Evolutionary conservation across 2,888 invertebrate genomes (phyloP), one percentile per base, ranked within the genome.

Genomic region (Drosophila bunnanda): DNA sequence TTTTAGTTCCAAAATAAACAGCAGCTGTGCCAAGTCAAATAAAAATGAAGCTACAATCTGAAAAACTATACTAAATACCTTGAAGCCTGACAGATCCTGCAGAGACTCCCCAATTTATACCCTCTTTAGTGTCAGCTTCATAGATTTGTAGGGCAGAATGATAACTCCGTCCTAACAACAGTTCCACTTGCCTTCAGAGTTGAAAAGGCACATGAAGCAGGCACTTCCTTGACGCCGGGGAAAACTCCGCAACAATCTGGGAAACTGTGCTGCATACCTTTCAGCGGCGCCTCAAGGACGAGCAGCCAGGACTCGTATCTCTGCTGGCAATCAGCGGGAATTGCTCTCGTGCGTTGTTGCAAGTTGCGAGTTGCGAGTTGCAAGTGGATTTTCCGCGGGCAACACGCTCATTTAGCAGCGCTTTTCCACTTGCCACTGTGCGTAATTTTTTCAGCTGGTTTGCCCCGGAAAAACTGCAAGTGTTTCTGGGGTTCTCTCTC

Each of bases 371-470:
- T n/a, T 53, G 59, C 70, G 43, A 28, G 43, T 32, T 17, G 58
- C 30, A 30, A 43, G 28, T 43, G 30, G 68, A 30, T 34, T 34
- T 62, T 58, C 43, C 56, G 55, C 46, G 52, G 75, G 78, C 64
- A 53, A 79, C 75, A 87, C 67, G 79, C 88, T 82, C 82, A 82
- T 87, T 82, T 82, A 82, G 54, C 83, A 75, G 43, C 67, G 67
- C 62, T 38, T 48, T 75, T 68, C 53, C 50, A 48, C 55, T 67
- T 36, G 46, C 34, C 73, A 38, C 46, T 78, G 68, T 71, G 73
- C 73, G 77, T 87, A 73, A 77, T 77, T 82, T 82, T 82, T 79
- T 78, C 70, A 81, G 70, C 65, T 84, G 73, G 69, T 70, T 82
- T 77, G 62, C 72, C 12, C 52, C 48, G 32, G 44, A 46, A 52